Percentiles rank a stretch among this genome's conserved stretches.
Evolutionary conservation across 1,140 invertebrate genomes (phyloP).

Genomic region (Halesus radiatus): DNA sequence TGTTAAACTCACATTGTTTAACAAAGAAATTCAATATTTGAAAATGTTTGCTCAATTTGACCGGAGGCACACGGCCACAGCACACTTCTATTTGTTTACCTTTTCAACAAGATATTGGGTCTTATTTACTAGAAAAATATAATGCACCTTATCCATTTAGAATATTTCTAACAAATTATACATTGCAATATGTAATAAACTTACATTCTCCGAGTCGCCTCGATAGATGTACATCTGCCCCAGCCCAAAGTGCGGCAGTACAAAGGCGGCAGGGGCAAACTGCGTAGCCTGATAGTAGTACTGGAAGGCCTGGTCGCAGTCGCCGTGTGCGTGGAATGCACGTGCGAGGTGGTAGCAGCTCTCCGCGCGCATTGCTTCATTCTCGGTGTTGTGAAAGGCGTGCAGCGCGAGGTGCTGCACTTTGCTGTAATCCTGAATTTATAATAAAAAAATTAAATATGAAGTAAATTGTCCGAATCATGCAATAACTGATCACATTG

Average conservation of each 20-base stretch:
- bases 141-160: too few species aligned
- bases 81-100: too few species aligned
- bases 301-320: constrained; percentile 98
- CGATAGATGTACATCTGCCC: constrained; percentile 99
- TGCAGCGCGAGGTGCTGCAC: constrained; percentile 96
- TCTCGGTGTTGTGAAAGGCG: constrained; percentile 99
- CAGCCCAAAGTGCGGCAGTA: constrained; percentile 96
- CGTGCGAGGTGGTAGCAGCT: constrained; percentile 98
- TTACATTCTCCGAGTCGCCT: constrained; percentile 96
- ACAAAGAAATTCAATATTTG: too few species aligned
- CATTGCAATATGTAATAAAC: too few species aligned
- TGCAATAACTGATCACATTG: not conserved
- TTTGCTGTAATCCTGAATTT: constrained; percentile 87
- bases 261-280: constrained; percentile 94
- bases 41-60: too few species aligned
- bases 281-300: constrained; percentile 99
- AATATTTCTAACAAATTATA: too few species aligned
- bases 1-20: too few species aligned
- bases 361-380: constrained; percentile 96
- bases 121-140: too few species aligned
- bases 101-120: too few species aligned
- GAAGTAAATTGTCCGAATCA: too few species aligned
- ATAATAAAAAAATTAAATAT: not conserved
- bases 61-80: too few species aligned
- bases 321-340: constrained; percentile 95